Conservation (phyloP, 2,888 invertebrate species). For the Drosophila cognata region DNA sequence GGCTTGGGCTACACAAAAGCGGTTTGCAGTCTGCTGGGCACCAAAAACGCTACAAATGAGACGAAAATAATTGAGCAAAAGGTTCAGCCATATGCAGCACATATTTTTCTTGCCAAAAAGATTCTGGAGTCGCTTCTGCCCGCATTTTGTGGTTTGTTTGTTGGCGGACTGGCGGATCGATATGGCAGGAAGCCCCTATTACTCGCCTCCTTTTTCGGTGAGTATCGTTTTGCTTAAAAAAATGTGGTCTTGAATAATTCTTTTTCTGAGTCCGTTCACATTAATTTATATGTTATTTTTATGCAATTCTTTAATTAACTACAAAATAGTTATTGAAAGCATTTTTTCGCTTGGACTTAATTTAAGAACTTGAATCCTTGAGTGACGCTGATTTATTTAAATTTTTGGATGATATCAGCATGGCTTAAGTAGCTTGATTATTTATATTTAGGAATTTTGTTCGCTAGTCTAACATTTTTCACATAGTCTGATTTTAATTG, state of each 20-base stretch:
- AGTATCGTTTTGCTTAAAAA: slow-evolving; percentile 35
- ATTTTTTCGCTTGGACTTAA: not conserved
- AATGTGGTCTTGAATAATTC: not conserved
- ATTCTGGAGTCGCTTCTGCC: slow-evolving; percentile 88
- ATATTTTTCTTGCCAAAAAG: slow-evolving; percentile 87
- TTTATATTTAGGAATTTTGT: not conserved
- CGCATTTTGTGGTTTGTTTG: slow-evolving; percentile 88
- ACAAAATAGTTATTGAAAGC: not conserved
- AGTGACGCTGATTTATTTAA: not conserved
- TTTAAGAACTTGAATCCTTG: not conserved
- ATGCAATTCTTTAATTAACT: not conserved
- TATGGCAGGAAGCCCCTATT: slow-evolving; percentile 91
- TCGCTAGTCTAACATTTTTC: not conserved
- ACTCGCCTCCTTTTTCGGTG: slow-evolving; percentile 87
- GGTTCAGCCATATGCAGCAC: slow-evolving; percentile 88
- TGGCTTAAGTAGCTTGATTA: not conserved
- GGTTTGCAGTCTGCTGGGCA: slow-evolving; percentile 86
- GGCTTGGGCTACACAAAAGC: slow-evolving; percentile 86
- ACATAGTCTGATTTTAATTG: not conserved
- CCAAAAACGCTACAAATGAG: slow-evolving; percentile 85
- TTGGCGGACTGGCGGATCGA: slow-evolving; percentile 92
- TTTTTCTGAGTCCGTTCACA: not conserved
- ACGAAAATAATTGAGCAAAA: slow-evolving; percentile 85
- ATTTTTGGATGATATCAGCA: not conserved
- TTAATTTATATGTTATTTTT: not conserved